Percentiles rank a stretch among this genome's conserved stretches.
Conservation (phyloP, 2,797 vertebrate species). For the Australoheros facetus region DNA sequence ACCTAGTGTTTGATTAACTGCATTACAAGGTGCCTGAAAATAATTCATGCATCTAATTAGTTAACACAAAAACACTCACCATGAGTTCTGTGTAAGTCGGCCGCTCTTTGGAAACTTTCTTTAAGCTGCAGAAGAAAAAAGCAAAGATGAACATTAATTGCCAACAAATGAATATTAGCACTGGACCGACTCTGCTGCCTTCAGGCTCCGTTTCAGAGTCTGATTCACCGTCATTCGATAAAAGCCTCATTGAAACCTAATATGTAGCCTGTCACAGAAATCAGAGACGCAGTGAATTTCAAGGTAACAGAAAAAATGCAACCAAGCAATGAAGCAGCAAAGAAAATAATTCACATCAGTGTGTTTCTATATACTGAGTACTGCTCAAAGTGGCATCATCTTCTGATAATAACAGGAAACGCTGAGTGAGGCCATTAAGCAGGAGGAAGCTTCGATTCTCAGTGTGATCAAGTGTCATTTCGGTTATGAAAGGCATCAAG, state of each 20-base stretch:
- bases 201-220: rapidly evolving
- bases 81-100: constrained; percentile 97
- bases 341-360: not conserved
- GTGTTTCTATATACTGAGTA: not conserved
- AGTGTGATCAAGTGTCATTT: not conserved
- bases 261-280: not conserved
- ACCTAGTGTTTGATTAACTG: constrained; percentile 51
- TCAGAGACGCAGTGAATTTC: not conserved
- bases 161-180: not conserved
- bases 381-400: not conserved
- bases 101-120: constrained; percentile 98
- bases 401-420: not conserved
- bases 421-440: not conserved
- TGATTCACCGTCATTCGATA: not conserved
- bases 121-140: constrained; percentile 86
- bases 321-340: not conserved
- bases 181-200: too few relatives aligned
- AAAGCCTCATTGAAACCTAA: not conserved
- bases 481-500: too few relatives aligned
- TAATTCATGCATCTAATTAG: not conserved
- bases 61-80: constrained; percentile 79
- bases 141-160: constrained; percentile 1
- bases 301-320: not conserved
- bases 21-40: constrained; percentile 19
- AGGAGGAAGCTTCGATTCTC: not conserved